phyloP scores from a whole-genome alignment of 2,888 invertebrate species.

The Tenthredo scrophulariae region DNA sequence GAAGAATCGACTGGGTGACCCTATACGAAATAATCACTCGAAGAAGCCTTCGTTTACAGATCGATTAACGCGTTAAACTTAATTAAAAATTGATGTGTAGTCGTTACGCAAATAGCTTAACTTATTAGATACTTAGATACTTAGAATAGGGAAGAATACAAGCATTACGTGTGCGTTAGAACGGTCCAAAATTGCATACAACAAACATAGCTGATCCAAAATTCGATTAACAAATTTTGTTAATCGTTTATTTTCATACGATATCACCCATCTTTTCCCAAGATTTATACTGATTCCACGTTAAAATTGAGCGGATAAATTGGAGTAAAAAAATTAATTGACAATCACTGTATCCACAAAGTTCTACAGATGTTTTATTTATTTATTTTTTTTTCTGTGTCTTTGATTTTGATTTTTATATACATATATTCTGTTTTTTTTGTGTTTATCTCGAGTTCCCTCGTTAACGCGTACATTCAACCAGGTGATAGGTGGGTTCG shows the following conservation, averaged over 20 bases:
- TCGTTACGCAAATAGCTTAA: constrained; percentile 1
- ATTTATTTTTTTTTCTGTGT: neutral
- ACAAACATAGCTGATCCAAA: neutral
- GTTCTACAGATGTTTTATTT: neutral
- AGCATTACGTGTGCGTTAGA: too few relatives aligned
- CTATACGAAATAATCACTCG: neutral
- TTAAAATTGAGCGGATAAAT: neutral
- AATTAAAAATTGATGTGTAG: neutral
- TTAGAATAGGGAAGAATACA: neutral
- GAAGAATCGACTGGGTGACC: constrained; percentile 31
- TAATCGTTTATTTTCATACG: neutral
- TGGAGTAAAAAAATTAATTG: constrained; percentile 7
- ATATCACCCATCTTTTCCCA: neutral
- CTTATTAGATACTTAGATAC: neutral
- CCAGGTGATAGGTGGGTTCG: constrained; percentile 15
- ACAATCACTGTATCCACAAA: constrained; percentile 28
- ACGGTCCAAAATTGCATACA: neutral
- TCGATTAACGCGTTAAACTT: constrained; percentile 40
- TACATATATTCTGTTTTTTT: neutral
- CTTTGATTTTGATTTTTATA: neutral
- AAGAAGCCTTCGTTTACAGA: constrained; percentile 4
- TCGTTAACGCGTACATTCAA: constrained; percentile 34
- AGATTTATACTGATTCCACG: neutral
- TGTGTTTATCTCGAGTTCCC: neutral
- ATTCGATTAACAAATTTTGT: neutral